A percentile compares a stretch with the other conserved stretches of the same genome.
Conservation (phyloP, 1,140 invertebrate genomes). For the Trachelipus rathkii region DNA sequence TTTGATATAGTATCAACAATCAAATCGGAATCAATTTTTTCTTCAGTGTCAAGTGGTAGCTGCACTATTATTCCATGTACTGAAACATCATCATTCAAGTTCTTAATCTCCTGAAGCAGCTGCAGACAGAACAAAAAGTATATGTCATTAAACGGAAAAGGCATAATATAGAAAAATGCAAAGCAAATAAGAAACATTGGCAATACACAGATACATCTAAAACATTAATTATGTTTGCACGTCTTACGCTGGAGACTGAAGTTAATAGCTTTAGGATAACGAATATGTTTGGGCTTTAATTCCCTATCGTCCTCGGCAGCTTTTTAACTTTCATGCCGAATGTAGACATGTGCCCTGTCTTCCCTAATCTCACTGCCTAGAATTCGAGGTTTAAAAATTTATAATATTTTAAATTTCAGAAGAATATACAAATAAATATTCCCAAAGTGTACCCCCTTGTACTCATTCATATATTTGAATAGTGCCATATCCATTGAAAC, state of each 20-base stretch:
- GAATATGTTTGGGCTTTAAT: constrained; percentile 75
- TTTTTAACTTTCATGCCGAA: constrained; percentile 92
- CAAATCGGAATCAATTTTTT: constrained; percentile 75
- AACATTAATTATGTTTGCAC: too few relatives aligned
- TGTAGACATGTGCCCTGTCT: constrained; percentile 99
- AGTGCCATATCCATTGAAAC: not conserved
- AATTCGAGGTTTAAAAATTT: constrained; percentile 26
- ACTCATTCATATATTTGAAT: not conserved
- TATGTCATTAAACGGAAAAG: not conserved
- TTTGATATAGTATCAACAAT: constrained; percentile 78
- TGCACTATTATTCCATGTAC: constrained; percentile 97
- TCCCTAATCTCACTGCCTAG: constrained; percentile 85
- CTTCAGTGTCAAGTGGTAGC: constrained; percentile 83
- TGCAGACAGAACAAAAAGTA: constrained; percentile 45
- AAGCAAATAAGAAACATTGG: not conserved
- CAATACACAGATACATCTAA: not conserved
- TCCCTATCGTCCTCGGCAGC: constrained; percentile 85
- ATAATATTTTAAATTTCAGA: constrained; percentile 14
- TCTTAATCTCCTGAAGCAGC: constrained; percentile 66
- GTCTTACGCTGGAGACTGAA: constrained; percentile 71
- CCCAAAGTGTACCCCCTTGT: too few relatives aligned
- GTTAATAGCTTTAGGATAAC: constrained; percentile 76
- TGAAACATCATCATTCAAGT: constrained; percentile 74
- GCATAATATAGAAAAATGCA: not conserved
- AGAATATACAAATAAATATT: not conserved